Evolutionary conservation across 2,113 vertebrate genomes (phyloP).

Genomic region (Girardinichthys multiradiatus): DNA sequence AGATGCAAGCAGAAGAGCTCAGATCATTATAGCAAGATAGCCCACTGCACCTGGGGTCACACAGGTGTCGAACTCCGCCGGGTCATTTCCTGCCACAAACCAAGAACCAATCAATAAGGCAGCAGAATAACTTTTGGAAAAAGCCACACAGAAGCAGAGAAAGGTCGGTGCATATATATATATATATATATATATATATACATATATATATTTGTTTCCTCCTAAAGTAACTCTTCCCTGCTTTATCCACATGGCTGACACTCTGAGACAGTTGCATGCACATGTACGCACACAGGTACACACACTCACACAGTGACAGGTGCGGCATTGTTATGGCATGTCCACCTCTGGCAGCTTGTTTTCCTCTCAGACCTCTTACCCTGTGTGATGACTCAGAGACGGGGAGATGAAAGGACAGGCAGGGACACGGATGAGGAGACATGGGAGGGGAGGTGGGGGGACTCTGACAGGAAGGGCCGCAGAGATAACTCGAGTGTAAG

Average conservation of each 20-base stretch:
- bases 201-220: not conserved
- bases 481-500: slow-evolving; percentile 34
- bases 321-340: slow-evolving; percentile 74
- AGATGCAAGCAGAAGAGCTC: slow-evolving; percentile 57
- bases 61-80: slow-evolving; percentile 54
- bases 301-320: slow-evolving; percentile 53
- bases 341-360: slow-evolving; percentile 72
- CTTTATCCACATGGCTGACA: slow-evolving; percentile 52
- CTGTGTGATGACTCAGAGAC: slow-evolving; percentile 73
- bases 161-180: not conserved
- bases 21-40: slow-evolving; percentile 63
- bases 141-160: slow-evolving; percentile 20
- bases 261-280: slow-evolving; percentile 66
- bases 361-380: slow-evolving; percentile 66
- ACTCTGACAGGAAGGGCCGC: slow-evolving; percentile 36
- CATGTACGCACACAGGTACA: slow-evolving; percentile 53
- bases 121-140: slow-evolving; percentile 43
- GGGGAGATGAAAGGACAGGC: slow-evolving; percentile 62
- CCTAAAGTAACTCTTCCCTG: slow-evolving; percentile 53
- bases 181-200: not conserved
- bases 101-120: slow-evolving; percentile 55
- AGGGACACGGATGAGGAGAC: slow-evolving; percentile 41
- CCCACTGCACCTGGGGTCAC: slow-evolving; percentile 53
- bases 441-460: not conserved
- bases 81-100: slow-evolving; percentile 68